These are phyloP conservation scores for Bombus pascuorum DNA, from an alignment of 1,140 invertebrate genomes.

Conservation along the genomic window DNA sequence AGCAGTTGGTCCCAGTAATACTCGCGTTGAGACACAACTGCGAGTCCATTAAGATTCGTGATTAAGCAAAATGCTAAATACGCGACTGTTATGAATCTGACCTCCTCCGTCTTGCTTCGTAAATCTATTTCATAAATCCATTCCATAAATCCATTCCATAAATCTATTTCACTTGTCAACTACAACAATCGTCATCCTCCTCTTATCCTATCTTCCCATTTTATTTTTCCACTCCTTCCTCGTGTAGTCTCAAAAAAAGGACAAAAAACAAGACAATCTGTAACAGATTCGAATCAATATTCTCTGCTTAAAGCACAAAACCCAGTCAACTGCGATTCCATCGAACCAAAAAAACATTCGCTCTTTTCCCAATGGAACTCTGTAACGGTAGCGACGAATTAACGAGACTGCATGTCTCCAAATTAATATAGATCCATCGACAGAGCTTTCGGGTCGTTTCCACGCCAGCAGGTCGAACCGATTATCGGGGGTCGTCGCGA, in stretches of 20 bases:
- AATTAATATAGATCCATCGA: background rate
- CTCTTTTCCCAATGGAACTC: background rate
- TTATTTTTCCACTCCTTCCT: background rate
- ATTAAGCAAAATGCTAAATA: background rate
- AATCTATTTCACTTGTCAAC: background rate
- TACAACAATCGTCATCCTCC: background rate
- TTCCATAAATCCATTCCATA: background rate
- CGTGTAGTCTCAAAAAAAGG: background rate
- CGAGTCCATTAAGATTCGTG: constrained; percentile 1
- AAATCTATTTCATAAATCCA: no score
- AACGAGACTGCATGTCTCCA: background rate
- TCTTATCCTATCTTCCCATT: background rate
- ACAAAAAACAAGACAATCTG: no score
- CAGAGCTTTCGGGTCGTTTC: background rate
- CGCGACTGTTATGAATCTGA: background rate
- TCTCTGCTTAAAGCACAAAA: background rate
- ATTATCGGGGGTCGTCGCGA: background rate
- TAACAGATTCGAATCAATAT: background rate
- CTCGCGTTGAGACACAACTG: background rate
- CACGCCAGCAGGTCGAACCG: background rate
- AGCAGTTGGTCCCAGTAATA: no score
- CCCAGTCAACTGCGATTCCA: background rate
- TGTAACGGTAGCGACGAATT: no score
- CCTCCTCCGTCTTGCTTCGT: background rate
- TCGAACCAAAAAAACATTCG: background rate